Conservation (phyloP, 2,888 invertebrate genomes). For the Patella caerulea region DNA sequence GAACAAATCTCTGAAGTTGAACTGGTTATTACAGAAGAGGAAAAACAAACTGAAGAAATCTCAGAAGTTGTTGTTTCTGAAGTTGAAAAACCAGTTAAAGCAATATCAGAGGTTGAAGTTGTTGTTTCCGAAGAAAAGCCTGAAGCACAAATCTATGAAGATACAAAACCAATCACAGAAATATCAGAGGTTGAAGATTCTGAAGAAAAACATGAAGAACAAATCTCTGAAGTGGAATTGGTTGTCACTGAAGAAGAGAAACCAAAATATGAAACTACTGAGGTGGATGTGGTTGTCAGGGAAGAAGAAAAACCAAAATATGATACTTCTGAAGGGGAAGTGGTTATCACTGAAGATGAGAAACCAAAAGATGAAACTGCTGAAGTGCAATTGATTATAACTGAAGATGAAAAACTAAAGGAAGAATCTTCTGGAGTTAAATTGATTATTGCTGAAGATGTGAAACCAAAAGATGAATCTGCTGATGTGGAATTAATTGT, state of each 20-base stretch:
- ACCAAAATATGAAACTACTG: neutral
- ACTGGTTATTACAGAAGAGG: slow-evolving; percentile 19
- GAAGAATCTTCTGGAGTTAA: slow-evolving; percentile 14
- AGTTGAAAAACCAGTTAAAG: neutral
- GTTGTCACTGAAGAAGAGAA: slow-evolving; percentile 14
- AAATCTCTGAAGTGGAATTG: slow-evolving; percentile 16
- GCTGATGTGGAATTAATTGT: neutral
- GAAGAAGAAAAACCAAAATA: neutral
- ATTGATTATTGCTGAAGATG: slow-evolving; percentile 15
- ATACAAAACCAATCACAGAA: slow-evolving; percentile 5
- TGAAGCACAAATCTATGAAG: neutral
- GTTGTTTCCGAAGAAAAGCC: slow-evolving; percentile 7
- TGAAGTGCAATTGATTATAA: slow-evolving; percentile 20
- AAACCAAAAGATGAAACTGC: slow-evolving; percentile 1
- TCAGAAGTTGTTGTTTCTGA: slow-evolving; percentile 14
- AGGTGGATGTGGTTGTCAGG: neutral
- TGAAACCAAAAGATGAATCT: neutral
- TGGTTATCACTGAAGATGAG: slow-evolving; percentile 11
- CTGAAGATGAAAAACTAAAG: slow-evolving; percentile 3
- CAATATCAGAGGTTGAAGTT: slow-evolving; percentile 11
- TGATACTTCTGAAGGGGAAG: slow-evolving; percentile 19
- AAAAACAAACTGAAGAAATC: slow-evolving; percentile 19
- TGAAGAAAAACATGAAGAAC: slow-evolving; percentile 17
- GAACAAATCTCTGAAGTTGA: slow-evolving; percentile 19
- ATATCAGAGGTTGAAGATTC: neutral